Evolutionary conservation across 2,113 vertebrate species (phyloP).

Genomic region (Indicator maculatus): DNA sequence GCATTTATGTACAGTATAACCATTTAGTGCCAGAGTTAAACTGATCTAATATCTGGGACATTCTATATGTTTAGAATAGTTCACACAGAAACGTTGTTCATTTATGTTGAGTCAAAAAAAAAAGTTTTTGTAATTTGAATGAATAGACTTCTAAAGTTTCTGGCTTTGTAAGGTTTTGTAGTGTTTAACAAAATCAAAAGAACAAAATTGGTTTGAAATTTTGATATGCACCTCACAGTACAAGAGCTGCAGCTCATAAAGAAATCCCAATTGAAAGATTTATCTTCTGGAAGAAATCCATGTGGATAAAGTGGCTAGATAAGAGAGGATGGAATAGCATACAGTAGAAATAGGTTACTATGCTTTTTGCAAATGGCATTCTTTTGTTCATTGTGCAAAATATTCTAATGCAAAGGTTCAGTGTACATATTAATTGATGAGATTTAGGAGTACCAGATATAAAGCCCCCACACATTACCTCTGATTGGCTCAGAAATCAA

Average conservation of each 20-base stretch:
- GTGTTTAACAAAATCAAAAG: constrained; percentile 36
- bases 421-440: constrained; percentile 62
- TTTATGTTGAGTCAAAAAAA: neutral
- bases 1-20: neutral
- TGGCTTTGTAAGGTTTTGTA: constrained; percentile 25
- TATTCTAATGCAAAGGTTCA: constrained; percentile 57
- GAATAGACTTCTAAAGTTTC: constrained; percentile 48
- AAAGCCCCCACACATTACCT: constrained; percentile 10
- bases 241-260: constrained; percentile 40
- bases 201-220: constrained; percentile 55
- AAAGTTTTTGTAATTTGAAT: neutral
- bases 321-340: constrained; percentile 68
- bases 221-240: constrained; percentile 42
- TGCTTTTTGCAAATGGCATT: constrained; percentile 61
- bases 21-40: neutral
- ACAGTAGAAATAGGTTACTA: constrained; percentile 63
- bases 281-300: constrained; percentile 76
- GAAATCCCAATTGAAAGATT: constrained; percentile 72
- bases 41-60: neutral
- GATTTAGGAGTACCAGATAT: constrained; percentile 39
- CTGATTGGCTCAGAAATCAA: constrained; percentile 53
- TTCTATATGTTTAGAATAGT: neutral
- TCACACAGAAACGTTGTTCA: neutral
- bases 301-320: constrained; percentile 75
- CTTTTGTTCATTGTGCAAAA: constrained; percentile 76